These are phyloP conservation scores for Luperina testacea DNA, from an alignment of 2,888 invertebrate species.

Conservation along the genomic window DNA sequence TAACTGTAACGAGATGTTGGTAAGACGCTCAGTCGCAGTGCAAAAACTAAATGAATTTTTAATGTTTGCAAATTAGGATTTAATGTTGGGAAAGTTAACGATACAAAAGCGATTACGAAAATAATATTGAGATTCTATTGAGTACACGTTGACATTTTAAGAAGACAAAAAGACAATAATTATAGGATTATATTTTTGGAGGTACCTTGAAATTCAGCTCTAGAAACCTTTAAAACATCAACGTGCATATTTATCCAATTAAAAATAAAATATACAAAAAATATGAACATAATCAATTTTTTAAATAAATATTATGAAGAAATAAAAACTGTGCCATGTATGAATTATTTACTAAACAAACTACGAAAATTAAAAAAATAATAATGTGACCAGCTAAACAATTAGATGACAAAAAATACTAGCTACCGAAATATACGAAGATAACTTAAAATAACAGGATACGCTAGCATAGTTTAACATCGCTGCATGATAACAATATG, in stretches of 20 bases:
- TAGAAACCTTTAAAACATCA: constrained; percentile 17
- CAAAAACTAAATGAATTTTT: constrained; percentile 25
- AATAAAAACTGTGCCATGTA: background rate
- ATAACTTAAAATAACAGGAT: constrained; percentile 60
- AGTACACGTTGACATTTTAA: constrained; percentile 37
- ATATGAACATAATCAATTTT: background rate
- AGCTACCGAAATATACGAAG: constrained; percentile 50
- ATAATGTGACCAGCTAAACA: constrained; percentile 25
- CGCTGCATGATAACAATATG: constrained; percentile 52
- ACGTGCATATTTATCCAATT: constrained; percentile 4
- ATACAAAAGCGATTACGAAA: constrained; percentile 65
- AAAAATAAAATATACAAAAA: constrained; percentile 26
- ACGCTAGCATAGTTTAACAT: constrained; percentile 66
- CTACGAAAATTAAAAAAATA: background rate
- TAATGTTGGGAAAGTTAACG: constrained; percentile 47
- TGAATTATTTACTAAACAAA: constrained; percentile 5
- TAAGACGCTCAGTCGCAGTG: constrained; percentile 30
- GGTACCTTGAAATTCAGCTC: background rate
- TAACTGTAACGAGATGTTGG: background rate
- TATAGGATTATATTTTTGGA: background rate
- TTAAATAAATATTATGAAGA: background rate
- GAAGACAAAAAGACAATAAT: background rate
- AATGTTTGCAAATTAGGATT: constrained; percentile 24
- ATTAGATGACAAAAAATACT: constrained; percentile 46
- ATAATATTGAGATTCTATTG: constrained; percentile 36